Evolutionary conservation across 2,113 vertebrate species (phyloP).

Genomic region (Gorsachius goisagi): DNA sequence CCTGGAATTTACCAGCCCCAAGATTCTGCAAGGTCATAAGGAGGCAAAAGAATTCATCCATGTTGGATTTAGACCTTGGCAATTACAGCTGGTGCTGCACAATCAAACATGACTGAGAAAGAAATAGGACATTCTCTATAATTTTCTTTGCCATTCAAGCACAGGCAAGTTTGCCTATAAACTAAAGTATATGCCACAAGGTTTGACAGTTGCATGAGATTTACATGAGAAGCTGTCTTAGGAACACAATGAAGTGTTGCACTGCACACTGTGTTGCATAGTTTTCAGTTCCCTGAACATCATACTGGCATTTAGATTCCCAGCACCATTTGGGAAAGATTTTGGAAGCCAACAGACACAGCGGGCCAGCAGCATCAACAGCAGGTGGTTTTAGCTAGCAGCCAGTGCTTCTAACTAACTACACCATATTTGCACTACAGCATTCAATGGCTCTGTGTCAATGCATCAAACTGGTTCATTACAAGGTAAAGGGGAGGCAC

Average conservation of each 20-base stretch:
- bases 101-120: neutral
- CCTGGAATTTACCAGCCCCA: neutral
- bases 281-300: neutral
- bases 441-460: neutral
- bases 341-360: neutral
- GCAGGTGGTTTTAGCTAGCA: neutral
- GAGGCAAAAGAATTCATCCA: neutral
- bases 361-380: neutral
- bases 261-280: neutral
- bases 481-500: neutral
- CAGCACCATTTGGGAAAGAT: neutral
- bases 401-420: neutral
- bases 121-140: neutral
- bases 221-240: neutral
- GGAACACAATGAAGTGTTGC: neutral
- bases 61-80: neutral
- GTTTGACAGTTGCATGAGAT: neutral
- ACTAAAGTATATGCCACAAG: neutral
- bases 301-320: neutral
- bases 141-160: neutral
- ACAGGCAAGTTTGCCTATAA: neutral
- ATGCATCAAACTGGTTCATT: neutral
- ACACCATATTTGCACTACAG: neutral
- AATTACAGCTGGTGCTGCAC: neutral
- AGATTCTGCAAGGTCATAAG: neutral